Evolutionary conservation across 2,888 invertebrate species (phyloP), one percentile per base, ranked within the genome.

Genomic region (Tetragnatha montana): DNA sequence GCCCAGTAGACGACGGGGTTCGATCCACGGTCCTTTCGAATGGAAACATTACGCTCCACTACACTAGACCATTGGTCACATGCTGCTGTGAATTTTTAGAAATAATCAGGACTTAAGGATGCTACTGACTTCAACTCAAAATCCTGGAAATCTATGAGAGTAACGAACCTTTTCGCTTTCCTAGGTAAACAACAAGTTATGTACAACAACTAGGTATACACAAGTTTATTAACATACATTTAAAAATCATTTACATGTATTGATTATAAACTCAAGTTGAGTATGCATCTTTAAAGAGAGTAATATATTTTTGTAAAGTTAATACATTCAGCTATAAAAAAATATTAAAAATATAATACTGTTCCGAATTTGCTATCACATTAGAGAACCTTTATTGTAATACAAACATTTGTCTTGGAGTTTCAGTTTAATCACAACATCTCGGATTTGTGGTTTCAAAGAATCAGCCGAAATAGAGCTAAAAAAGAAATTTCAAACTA

Each of bases 331-430:
- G n/a, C 78, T 78, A 78, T 60, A 22, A 60, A 60, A 78, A 78
- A 10, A 21, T 0, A 21, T 60, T 60, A 21, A 8, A n/a, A 69
- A 80, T 69, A 69, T 69, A n/a, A 60, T 60, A 69, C 69, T 69
- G n/a, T 35, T 35, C 51, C 51, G 14, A 70, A 47, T 60, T 50
- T 10, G 35, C 47, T 68, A 71, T 68, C 70, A 78, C 49, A 78
- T 95, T 95, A 98, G 87, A 98, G 95, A n/a, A 74, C 99, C 98
- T 93, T 99, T 99, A 94, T 99, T 99, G 95, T 96, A 99, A 93
- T 96, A 96, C 17, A 97, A 96, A 78, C 95, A 93, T 14, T 94
- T 94, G 10, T 96, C 94, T 81, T 96, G 94, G 14, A 95, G 94
- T 92, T 94, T 94, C 87, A 95, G 94, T 92, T 95, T 95, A 91